Evolutionary conservation across 2,113 vertebrate species (phyloP), one percentile per base, ranked within the genome.

Genomic region (Pycnonotus jocosus): DNA sequence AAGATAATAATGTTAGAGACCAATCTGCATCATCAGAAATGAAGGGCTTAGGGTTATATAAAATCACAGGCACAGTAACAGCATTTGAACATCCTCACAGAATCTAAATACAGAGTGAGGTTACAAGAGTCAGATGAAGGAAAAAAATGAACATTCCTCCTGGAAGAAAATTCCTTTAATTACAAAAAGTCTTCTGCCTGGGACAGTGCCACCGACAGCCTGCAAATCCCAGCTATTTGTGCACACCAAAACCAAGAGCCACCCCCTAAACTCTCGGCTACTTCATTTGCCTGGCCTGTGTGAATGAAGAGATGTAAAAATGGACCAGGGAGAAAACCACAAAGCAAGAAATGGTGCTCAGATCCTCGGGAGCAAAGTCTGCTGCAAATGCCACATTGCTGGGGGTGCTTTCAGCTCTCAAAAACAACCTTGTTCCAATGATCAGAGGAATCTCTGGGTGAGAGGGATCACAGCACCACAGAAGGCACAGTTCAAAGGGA

Each of bases 401-500:
- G 88, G 88, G 62, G 86, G 80, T 68, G 71, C 81, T 70, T 82
- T 82, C 6, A 70, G 90, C 28, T 95, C 92, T 93, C 79, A 54
- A 78, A 78, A 92, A 78, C 91, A 91, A 81, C 69, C 91, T 93
- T 66, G 92, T 97, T 97, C 87, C 90, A 60, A 93, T 94, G 95
- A 97, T 97, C 95, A 97, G 95, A 97, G 97, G 94, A 93, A 95
- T 90, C 91, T 92, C 94, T 96, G 95, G 77, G 86, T 60, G 82
- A 96, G 93, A 83, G 85, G 65, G 71, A 93, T 91, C 95, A 80
- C 90, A 81, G 94, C 86, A 76, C 88, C 87, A 96, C 81, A 97
- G 92, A 95, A 96, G 89, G 69, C 89, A 64, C 81, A 78, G 88
- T 96, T 97, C 88, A 96, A 96, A 97, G 95, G 78, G 97, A 97